Base-by-base conservation (phyloP, 2,797 vertebrate species). In the Lutjanus argentimaculatus region DNA sequence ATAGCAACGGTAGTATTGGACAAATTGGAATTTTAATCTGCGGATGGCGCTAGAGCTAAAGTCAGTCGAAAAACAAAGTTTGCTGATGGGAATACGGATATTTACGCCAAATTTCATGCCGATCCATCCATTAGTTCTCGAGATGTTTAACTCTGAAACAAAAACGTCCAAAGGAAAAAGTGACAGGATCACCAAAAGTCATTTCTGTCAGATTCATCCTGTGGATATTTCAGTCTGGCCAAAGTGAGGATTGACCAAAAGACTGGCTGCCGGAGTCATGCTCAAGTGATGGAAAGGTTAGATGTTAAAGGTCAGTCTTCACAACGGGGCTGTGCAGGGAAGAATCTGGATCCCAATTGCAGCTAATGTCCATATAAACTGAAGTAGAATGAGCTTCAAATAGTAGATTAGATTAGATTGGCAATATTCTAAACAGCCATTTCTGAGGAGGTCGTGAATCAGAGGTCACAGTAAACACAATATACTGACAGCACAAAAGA, bases 251-350 rank as follows among this genome's bases (percentile, higher is more conserved):
- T 3, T 49, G 57, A 42, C 43, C 2, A 8, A 48, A 25, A 64
- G 42, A 40, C 45, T 48, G 17, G 6, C 48, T 16, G 14, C 14
- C 6, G 21, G 13, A 53, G 48, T 22, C 51, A 11, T 46, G 13
- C 48, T 45, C 40, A 1, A 8, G 21, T 7, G 51, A 56, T 36
- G 53, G 57, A n/a, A 52, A 36, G 21, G 66, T 62, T 25, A 58
- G 30, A 58, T 15, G n/a, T 56, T 49, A 49, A 59, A 43, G n/a
- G 66, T 63, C 58, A 63, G 21, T 25, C 30, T 74, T 56, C 43
- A 25, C 7, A 46, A 16, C 16, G 59, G 40, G 46, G 15, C 46
- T 22, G 22, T 36, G 36, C 40, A 53, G 15, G n/a, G 30, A 9
- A 65, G 8, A 69, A 36, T 46, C 7, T 59, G 55, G 42, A 59